phyloP scores from a whole-genome alignment of 35 echinoderm and acorn worm species.

The Ophiothrix spiculata region DNA sequence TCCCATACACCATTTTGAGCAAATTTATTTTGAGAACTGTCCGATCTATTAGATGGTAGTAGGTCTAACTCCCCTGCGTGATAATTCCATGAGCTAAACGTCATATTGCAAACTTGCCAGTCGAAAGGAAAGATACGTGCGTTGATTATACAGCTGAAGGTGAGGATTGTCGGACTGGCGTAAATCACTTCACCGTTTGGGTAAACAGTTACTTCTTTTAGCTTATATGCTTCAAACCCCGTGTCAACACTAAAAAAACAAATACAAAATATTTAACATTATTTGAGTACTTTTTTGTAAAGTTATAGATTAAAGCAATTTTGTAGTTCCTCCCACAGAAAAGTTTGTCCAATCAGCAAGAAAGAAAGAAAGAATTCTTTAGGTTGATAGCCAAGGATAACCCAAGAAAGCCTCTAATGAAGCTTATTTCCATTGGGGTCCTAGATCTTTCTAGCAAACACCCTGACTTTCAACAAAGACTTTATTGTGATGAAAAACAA shows the following conservation, averaged over 20 bases:
- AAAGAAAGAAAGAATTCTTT: too few species aligned
- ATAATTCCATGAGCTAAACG: conserved; percentile 30
- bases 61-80: neutral
- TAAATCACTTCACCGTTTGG: conserved; percentile 19
- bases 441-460: too few species aligned
- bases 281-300: too few species aligned
- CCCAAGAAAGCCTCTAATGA: too few species aligned
- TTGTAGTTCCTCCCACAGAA: too few species aligned
- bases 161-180: conserved; percentile 39
- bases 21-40: neutral
- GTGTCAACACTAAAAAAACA: conserved; percentile 20
- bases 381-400: too few species aligned
- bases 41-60: neutral
- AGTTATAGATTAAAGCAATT: too few species aligned
- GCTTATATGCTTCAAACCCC: conserved; percentile 23
- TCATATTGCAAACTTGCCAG: conserved; percentile 16
- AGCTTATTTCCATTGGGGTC: too few species aligned
- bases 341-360: too few species aligned
- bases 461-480: too few species aligned
- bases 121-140: conserved; percentile 58
- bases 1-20: neutral
- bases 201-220: conserved; percentile 9
- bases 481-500: too few species aligned
- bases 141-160: conserved; percentile 37
- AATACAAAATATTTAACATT: too few species aligned